Conservation (phyloP, 1,140 invertebrate genomes). For the Drosophila arawakana region DNA sequence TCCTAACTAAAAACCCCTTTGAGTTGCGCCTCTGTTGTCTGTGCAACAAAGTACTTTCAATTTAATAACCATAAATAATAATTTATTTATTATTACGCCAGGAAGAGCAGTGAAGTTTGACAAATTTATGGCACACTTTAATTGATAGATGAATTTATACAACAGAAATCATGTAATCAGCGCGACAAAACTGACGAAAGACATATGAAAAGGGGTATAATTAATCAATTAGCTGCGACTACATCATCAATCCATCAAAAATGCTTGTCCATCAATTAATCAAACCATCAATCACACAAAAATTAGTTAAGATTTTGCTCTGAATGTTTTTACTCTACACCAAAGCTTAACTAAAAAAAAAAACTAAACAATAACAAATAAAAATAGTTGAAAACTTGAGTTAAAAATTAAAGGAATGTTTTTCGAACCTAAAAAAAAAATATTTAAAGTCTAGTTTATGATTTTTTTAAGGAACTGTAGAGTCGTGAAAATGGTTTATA, state of each 20-base stretch:
- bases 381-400: conserved; percentile 6
- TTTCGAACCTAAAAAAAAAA: neutral
- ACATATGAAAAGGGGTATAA: too few relatives aligned
- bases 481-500: neutral
- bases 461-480: conserved; percentile 11
- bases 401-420: conserved; percentile 25
- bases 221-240: neutral
- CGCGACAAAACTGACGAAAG: too few relatives aligned
- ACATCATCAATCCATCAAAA: neutral
- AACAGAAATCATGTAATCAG: too few relatives aligned
- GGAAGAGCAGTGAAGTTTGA: conserved; percentile 11
- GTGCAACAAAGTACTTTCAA: neutral
- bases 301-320: conserved; percentile 6
- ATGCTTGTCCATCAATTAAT: neutral
- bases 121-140: conserved; percentile 20
- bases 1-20: neutral
- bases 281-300: neutral
- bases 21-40: neutral
- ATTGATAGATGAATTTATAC: neutral
- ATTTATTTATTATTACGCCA: conserved; percentile 14
- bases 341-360: conserved; percentile 13
- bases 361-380: conserved; percentile 1
- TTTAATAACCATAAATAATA: conserved; percentile 32
- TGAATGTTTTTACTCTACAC: conserved; percentile 6
- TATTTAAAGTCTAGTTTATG: neutral